Conservation (phyloP, 2,888 invertebrate genomes). For the Crematogaster levior region DNA sequence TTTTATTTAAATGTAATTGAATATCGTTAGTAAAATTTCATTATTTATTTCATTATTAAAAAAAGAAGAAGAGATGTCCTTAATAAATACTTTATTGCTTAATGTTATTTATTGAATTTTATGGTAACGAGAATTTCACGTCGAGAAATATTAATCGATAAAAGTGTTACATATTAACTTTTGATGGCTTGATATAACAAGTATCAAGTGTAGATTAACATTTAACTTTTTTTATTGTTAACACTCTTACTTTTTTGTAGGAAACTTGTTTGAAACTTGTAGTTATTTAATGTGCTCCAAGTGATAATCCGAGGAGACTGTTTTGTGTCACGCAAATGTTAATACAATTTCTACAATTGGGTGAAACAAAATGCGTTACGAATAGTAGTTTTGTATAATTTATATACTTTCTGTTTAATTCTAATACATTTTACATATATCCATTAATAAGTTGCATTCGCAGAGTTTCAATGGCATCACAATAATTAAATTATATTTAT, state of each 20-base stretch:
- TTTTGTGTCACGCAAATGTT: slow-evolving; percentile 47
- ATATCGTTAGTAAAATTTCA: neutral
- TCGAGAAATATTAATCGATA: slow-evolving; percentile 46
- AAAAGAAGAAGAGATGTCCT: neutral
- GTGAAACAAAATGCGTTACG: neutral
- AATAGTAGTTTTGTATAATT: neutral
- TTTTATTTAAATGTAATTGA: neutral
- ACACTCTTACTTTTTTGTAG: slow-evolving; percentile 38
- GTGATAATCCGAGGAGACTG: slow-evolving; percentile 47
- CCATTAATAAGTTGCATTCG: neutral
- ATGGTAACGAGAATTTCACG: slow-evolving; percentile 37
- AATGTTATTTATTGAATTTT: slow-evolving; percentile 4
- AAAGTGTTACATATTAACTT: slow-evolving; percentile 68
- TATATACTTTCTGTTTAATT: neutral
- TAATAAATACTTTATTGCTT: neutral
- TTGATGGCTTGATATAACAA: slow-evolving; percentile 67
- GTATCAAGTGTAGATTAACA: slow-evolving; percentile 46
- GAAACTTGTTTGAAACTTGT: slow-evolving; percentile 9
- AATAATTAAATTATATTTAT: no score
- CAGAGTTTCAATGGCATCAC: neutral
- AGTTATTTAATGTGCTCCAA: slow-evolving; percentile 20
- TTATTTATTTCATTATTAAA: neutral
- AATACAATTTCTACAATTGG: neutral
- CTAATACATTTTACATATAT: neutral
- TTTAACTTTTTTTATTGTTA: slow-evolving; percentile 46